Base-by-base conservation (phyloP, 2,113 vertebrate species). In the Microcebus murinus region DNA sequence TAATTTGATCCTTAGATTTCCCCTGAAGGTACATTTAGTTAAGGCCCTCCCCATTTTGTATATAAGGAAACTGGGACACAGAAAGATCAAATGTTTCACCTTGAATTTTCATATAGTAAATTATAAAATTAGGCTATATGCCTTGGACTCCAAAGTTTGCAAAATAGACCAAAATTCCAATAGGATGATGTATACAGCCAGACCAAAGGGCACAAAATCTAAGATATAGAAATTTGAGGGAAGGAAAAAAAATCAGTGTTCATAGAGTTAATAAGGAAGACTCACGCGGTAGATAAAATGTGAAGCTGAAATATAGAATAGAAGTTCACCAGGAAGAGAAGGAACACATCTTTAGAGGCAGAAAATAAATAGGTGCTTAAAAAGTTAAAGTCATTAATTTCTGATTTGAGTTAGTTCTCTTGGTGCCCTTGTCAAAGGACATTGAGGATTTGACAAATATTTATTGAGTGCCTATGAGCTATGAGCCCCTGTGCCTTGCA, bases 331-430 rank as follows among this genome's bases (percentile, higher is more conserved):
- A 76, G 25, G 7, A 6, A 70, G 14, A 34, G 4, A 63, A 95
- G 3, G 12, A 76, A 68, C 15, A 15, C 21, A 91, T 92, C 39
- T 95, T 73, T 71, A 85, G 0, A 36, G 31, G 12, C 1, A 57
- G 50, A 59, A 76, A 84, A 81, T 94, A 92, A 90, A 74, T 31
- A 50, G 36, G 13, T 39, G 11, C 27, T 80, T 87, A 92, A 73
- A 77, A 94, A 84, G 39, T 92, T 83, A 21, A 91, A 91, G 4
- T 42, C 39, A 55, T 90, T 92, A 82, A 57, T 48, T 82, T 82
- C 48, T 17, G 15, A 34, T 65, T 85, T 71, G 20, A 61, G 14
- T 74, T 79, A 17, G 18, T 73, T 95, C 18, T 87, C 15, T n/a
- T 83, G 18, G 21, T 34, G 4, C 42, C 23, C 36, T 96, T 73